Conservation (phyloP, 2,888 invertebrate species). For the Eurytoma adleriae region DNA sequence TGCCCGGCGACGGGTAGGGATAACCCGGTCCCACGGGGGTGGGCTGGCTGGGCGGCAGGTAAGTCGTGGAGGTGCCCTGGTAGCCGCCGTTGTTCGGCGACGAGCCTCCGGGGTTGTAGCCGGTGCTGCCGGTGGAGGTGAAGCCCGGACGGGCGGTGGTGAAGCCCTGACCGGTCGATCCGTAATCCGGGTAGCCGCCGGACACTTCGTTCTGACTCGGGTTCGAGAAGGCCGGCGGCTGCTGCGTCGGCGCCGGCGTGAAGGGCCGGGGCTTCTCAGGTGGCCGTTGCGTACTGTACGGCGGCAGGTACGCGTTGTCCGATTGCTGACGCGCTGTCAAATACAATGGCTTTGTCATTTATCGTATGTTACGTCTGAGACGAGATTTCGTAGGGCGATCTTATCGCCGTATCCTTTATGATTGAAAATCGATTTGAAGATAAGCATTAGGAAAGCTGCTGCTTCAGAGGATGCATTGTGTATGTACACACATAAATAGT, state of each 20-base stretch:
- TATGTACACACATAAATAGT: too few species aligned
- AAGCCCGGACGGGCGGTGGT: conserved; percentile 44
- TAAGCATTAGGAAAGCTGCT: too few species aligned
- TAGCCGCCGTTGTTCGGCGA: conserved; percentile 59
- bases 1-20: conserved; percentile 61
- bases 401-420: too few species aligned
- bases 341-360: not conserved
- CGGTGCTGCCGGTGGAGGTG: conserved; percentile 61
- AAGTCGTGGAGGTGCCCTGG: conserved; percentile 57
- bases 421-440: not conserved
- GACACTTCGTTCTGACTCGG: conserved; percentile 63
- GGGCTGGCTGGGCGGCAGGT: conserved; percentile 54
- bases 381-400: too few species aligned
- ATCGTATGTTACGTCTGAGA: too few species aligned
- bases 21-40: conserved; percentile 55
- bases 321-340: conserved; percentile 81
- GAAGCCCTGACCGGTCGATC: conserved; percentile 44
- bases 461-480: too few species aligned
- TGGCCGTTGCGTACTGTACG: conserved; percentile 77
- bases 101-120: conserved; percentile 60
- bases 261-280: conserved; percentile 85
- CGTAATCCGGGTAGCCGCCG: conserved; percentile 61
- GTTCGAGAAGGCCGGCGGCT: conserved; percentile 72
- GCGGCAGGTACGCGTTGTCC: conserved; percentile 78
- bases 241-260: conserved; percentile 76